Conservation (phyloP, 2,113 vertebrate species). For the Calypte anna region DNA sequence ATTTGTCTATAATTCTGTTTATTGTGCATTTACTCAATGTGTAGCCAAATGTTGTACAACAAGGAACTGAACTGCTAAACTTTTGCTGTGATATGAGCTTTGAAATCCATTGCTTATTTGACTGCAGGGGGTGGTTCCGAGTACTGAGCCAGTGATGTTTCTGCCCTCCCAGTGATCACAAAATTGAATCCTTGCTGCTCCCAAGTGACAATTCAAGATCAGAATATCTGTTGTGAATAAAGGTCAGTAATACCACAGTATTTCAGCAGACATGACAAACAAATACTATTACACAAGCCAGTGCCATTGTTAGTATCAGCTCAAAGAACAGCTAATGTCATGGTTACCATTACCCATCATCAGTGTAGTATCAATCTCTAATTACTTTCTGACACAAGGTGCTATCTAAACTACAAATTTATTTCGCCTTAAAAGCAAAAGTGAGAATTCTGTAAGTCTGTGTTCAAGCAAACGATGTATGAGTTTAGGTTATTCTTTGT, state of each 20-base stretch:
- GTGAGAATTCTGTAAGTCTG: neutral
- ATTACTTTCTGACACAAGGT: slow-evolving; percentile 21
- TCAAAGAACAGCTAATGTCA: neutral
- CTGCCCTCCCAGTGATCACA: neutral
- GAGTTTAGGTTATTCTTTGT: neutral
- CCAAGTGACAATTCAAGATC: neutral
- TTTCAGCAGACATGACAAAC: neutral
- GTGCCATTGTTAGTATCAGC: neutral
- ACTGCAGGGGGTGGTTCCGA: neutral
- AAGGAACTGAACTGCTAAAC: neutral
- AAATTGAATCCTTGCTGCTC: neutral
- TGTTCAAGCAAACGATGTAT: neutral
- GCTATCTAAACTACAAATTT: neutral
- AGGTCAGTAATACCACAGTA: neutral
- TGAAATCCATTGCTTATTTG: neutral
- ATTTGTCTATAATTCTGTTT: neutral
- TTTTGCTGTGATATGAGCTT: neutral
- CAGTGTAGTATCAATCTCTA: neutral
- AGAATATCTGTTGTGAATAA: neutral
- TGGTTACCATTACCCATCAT: neutral
- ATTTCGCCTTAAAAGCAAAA: neutral
- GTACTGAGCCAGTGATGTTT: neutral
- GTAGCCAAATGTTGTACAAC: neutral
- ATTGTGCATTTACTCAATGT: neutral
- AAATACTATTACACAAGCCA: neutral